Evolutionary conservation across 2,113 vertebrate species (phyloP), one percentile per base, ranked within the genome.

Genomic region (Equus przewalskii): DNA sequence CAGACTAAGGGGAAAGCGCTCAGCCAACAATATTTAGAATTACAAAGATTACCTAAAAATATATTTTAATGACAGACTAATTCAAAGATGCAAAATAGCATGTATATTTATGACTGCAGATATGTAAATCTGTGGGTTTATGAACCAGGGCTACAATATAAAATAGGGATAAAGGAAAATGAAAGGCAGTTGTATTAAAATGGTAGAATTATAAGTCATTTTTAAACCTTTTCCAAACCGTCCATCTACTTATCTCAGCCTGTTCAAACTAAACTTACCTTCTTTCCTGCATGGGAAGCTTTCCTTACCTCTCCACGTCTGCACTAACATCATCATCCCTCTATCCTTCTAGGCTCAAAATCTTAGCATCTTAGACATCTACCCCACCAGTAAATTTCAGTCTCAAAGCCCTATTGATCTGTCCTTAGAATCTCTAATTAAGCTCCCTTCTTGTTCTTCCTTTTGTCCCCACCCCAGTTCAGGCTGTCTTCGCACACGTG

Each of bases 401-500:
- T 72, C 81, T 67, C 36, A 82, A 46, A 79, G 56, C 3, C 41
- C 36, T 21, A 46, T 0, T 51, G 44, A 36, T 30, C 24, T 33
- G 41, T 49, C 26, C 65, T 70, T 5, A 92, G 14, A 65, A 22
- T 49, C 58, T 92, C 44, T 18, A 78, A 36, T 24, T 3, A 22
- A 65, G 44, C 5, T 75, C 49, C 58, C 86, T 67, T 81, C 70
- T 76, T 83, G 12, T 7, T 28, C 65, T 70, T 84, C 84, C 64
- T 62, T n/a, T 21, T 22, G 56, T 51, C 16, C 49, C 13, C 33
- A 60, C 28, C 28, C 21, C 41, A 10, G n/a, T 46, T 41, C 30
- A 49, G 18, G 19, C 5, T 14, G 13, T 54, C 12, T 62, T 33
- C n/a, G 70, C 5, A 28, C 6, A 2, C 1, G 0, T 19, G 3